phyloP scores from a whole-genome alignment of 23 tunicate species.

The Botrylloides violaceus region DNA sequence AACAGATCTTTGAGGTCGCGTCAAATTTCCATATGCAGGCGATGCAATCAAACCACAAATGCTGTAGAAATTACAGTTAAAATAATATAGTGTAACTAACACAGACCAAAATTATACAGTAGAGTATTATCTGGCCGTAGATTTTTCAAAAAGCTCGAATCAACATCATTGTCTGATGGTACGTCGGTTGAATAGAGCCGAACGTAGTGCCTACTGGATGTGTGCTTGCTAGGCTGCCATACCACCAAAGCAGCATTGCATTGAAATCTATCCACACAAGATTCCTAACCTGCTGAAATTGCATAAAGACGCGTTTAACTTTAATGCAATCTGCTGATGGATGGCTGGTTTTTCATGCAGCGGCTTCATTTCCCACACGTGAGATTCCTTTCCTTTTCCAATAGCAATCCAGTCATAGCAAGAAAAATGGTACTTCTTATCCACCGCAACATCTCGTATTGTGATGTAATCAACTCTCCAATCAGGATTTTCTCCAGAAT shows the following conservation, averaged over 20 bases:
- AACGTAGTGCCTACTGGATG: too few relatives aligned
- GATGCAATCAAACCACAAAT: slow-evolving; percentile 44
- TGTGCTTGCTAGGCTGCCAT: too few relatives aligned
- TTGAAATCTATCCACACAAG: too few relatives aligned
- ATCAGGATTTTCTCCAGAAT: slow-evolving; percentile 35
- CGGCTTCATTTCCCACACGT: slow-evolving; percentile 25
- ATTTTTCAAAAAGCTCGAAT: too few relatives aligned
- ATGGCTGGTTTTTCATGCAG: slow-evolving; percentile 35
- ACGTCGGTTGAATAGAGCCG: too few relatives aligned
- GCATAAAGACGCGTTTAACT: slow-evolving; percentile 8
- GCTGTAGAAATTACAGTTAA: slow-evolving; percentile 15
- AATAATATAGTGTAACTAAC: too few relatives aligned
- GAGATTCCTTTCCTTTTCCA: slow-evolving; percentile 25
- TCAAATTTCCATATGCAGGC: slow-evolving; percentile 51
- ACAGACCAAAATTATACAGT: too few relatives aligned
- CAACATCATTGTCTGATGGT: too few relatives aligned
- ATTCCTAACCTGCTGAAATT: slow-evolving; percentile 17
- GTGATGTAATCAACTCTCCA: slow-evolving; percentile 81
- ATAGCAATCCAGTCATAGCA: slow-evolving; percentile 60
- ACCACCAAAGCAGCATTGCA: too few relatives aligned
- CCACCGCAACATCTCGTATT: slow-evolving; percentile 53
- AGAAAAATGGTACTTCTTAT: slow-evolving; percentile 53
- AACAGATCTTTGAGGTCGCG: slow-evolving; percentile 43
- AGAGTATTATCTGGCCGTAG: too few relatives aligned
- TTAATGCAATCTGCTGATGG: slow-evolving; percentile 26